Evolutionary conservation across 1,140 invertebrate species (phyloP), one percentile per base, ranked within the genome.

Genomic region (Euwallacea similis): DNA sequence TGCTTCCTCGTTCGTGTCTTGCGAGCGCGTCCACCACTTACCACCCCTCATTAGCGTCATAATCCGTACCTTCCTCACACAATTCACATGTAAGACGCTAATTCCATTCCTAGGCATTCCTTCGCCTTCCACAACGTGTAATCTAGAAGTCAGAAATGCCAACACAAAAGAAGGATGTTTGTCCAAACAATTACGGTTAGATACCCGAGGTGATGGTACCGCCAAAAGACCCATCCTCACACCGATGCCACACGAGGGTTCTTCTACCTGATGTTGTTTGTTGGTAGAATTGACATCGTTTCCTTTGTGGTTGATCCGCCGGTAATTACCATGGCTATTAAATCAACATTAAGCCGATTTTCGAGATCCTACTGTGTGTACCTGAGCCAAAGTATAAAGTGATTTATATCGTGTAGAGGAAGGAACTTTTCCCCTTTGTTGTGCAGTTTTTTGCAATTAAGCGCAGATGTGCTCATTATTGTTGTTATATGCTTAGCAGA

Each of bases 261-360:
- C 42, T 21, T 61, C 15, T 56, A 13, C 16, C 55, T 56, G 16
- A 21, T 33, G 21, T 13, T 50, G 13, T 13, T 13, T 50, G 46
- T 11, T 50, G 46, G 46, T 50, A 61, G 16, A 63, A 43, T 43
- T 61, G n/a, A 43, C 15, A 41, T 63, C 13, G 46, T 63, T 63
- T 47, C 43, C 61, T 63, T 63, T 63, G 42, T 46, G 13, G 11
- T 42, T 4, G 42, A 61, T 43, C 42, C 21, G 62, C 42, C 44
- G 10, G 41, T 69, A 47, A 42, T 42, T 56, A 66, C 44, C 16
- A 10, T 42, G 13, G 46, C 46, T 43, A 71, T 65, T n/a, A 21
- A 71, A 56, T 16, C 11, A 15, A 21, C 54, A 56, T 56, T 60
- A 66, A 13, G 8, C 47, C 46, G 46, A 50, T 50, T 50, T 50